These are phyloP conservation scores for Epinephelus coioides DNA, from an alignment of 2,797 vertebrate species.

Conservation along the genomic window DNA sequence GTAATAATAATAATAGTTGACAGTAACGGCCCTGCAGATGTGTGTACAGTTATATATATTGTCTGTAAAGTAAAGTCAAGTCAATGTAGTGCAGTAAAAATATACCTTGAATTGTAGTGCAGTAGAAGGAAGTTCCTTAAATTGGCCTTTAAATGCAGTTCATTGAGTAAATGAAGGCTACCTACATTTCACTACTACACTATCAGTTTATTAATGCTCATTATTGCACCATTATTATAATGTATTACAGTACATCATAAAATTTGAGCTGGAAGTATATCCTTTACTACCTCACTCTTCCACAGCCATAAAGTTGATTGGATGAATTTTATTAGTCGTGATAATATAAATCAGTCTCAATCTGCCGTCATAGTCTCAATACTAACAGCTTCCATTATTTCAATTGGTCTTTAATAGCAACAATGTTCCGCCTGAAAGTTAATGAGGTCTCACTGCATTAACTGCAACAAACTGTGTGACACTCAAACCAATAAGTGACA, in stretches of 20 bases:
- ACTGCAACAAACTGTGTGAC: constrained; percentile 24
- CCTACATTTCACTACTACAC: neutral
- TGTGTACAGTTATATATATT: neutral
- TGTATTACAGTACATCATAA: neutral
- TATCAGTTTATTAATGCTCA: neutral
- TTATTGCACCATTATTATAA: neutral
- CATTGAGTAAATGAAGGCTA: neutral
- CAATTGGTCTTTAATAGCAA: neutral
- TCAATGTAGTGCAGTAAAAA: too few relatives aligned
- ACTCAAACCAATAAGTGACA: neutral
- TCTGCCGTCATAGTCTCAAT: constrained; percentile 4
- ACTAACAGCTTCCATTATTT: constrained; percentile 22
- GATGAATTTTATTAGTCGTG: constrained; percentile 8
- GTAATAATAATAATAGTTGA: neutral
- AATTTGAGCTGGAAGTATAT: neutral
- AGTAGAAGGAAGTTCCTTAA: neutral
- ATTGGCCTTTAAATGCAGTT: neutral
- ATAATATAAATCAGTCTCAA: constrained; percentile 6
- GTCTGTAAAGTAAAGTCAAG: neutral
- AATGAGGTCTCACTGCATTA: constrained; percentile 27
- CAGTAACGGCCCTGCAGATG: neutral
- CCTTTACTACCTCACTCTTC: neutral
- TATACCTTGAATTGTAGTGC: too few relatives aligned
- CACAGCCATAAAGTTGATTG: neutral
- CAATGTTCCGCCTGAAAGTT: constrained; percentile 10